These are phyloP conservation scores for Phortica magna DNA, from an alignment of 2,888 invertebrate species.

Conservation along the genomic window DNA sequence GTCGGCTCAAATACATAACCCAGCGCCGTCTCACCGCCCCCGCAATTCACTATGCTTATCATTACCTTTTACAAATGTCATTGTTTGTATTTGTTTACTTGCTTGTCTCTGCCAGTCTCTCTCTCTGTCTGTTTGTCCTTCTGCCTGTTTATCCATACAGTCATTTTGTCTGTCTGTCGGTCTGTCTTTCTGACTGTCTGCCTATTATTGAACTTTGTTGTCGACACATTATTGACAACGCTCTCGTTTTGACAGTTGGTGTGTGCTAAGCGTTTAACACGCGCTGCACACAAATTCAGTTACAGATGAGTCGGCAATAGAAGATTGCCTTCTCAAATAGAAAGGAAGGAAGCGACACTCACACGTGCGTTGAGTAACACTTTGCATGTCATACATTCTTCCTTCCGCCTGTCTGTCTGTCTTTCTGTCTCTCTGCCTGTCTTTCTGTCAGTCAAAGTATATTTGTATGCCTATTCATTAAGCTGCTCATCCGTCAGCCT, in stretches of 20 bases:
- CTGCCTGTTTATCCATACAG: neutral
- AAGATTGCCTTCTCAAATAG: constrained; percentile 5
- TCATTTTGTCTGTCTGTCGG: constrained; percentile 7
- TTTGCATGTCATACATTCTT: constrained; percentile 28
- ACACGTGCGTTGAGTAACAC: constrained; percentile 46
- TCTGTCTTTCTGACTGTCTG: constrained; percentile 23
- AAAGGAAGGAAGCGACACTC: constrained; percentile 51
- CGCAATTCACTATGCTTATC: neutral
- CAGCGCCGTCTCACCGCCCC: too few relatives aligned
- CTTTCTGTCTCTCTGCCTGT: constrained; percentile 7
- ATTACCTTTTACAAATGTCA: constrained; percentile 11
- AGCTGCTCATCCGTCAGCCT: neutral
- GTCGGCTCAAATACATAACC: neutral
- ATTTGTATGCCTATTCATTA: neutral
- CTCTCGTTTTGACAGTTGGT: constrained; percentile 48
- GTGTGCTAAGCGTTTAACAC: neutral
- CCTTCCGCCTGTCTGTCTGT: neutral
- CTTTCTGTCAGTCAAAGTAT: neutral
- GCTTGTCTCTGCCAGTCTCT: neutral
- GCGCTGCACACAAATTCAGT: neutral
- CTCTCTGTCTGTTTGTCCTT: neutral
- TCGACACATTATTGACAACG: constrained; percentile 45
- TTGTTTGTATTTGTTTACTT: constrained; percentile 16
- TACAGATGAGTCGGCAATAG: neutral
- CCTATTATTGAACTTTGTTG: constrained; percentile 31